A percentile compares a stretch with the other conserved stretches of the same genome.
phyloP scores from a whole-genome alignment of 2,113 vertebrate species.

The Engraulis encrasicolus region DNA sequence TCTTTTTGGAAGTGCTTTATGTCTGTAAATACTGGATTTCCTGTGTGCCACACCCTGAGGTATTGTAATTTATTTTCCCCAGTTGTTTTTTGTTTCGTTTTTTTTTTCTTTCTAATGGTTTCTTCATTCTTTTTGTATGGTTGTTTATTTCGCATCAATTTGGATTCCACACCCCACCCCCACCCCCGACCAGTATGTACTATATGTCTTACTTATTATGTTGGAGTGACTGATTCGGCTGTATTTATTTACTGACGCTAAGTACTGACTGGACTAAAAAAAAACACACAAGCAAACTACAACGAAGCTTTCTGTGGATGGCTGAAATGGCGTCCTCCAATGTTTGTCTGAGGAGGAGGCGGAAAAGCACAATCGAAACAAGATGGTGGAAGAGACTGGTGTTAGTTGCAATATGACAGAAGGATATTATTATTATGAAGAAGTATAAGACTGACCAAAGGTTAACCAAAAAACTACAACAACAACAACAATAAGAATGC shows the following conservation, averaged over 20 bases:
- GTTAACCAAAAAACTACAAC: conserved; percentile 30
- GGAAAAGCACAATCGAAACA: conserved; percentile 38
- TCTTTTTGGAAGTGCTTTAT: conserved; percentile 52
- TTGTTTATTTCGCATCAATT: conserved; percentile 18
- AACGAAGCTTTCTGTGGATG: conserved; percentile 18
- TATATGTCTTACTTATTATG: conserved; percentile 16
- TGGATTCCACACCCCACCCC: no score
- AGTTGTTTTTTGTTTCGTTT: conserved; percentile 32
- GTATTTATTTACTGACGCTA: conserved; percentile 40
- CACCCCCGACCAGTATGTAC: conserved; percentile 14
- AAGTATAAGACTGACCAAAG: conserved; percentile 29
- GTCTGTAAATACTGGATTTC: conserved; percentile 55
- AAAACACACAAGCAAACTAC: no score
- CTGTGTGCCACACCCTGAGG: conserved; percentile 43
- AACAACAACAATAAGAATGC: conserved; percentile 31
- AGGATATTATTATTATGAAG: no score
- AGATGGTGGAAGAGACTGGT: not conserved
- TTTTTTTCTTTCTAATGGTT: conserved; percentile 27
- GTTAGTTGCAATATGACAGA: conserved; percentile 31
- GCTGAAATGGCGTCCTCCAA: conserved; percentile 5
- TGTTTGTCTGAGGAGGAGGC: conserved; percentile 19
- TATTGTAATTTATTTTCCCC: conserved; percentile 55
- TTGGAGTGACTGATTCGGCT: conserved; percentile 36
- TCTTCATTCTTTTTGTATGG: conserved; percentile 26
- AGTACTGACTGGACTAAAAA: conserved; percentile 28